Base-by-base conservation (phyloP, 2,113 vertebrate species). In the Picathartes gymnocephalus region DNA sequence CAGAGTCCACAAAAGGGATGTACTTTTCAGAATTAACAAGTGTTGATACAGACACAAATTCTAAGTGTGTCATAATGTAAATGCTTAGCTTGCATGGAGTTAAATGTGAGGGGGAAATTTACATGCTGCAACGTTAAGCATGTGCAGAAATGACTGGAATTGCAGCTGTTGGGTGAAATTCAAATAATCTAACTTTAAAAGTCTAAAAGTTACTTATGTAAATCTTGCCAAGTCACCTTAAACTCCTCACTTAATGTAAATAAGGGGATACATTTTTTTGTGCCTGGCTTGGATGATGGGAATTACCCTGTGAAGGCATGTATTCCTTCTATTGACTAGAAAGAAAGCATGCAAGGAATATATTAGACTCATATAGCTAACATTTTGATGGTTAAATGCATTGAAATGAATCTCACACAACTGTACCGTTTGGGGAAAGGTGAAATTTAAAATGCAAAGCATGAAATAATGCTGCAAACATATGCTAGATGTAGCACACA, bases 1-100 rank as follows among this genome's bases (percentile, higher is more conserved):
- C 85, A 83, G 45, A 87, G 54, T 81, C 61, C 39, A 70, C 47
- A 62, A 47, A 82, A 53, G 73, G 50, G 21, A 79, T 61, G 45
- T 80, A 53, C 81, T 83, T 90, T 83, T 87, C 71, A 94, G 64
- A 88, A 91, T 93, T 91, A 70, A 66, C 71, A 80, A 90, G 27
- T 42, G 45, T 95, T 88, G 62, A 50, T 70, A 81, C 39, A 58
- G 78, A 40, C 17, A 45, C 79, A 82, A 85, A 73, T 72, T 92
- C 53, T 73, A 58, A 90, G 50, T 40, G 27, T n/a, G n/a, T n/a
- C n/a, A n/a, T 62, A 61, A 76, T 64, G n/a, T 51, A 76, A 64
- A 58, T 40, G 45, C n/a, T 87, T 40, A 8, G 54, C 57, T 89
- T 90, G 28, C 74, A 51, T 2, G 5, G 47, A 85, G 33, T 13